Conservation (phyloP, 2,113 vertebrate species). For the Nestor notabilis region DNA sequence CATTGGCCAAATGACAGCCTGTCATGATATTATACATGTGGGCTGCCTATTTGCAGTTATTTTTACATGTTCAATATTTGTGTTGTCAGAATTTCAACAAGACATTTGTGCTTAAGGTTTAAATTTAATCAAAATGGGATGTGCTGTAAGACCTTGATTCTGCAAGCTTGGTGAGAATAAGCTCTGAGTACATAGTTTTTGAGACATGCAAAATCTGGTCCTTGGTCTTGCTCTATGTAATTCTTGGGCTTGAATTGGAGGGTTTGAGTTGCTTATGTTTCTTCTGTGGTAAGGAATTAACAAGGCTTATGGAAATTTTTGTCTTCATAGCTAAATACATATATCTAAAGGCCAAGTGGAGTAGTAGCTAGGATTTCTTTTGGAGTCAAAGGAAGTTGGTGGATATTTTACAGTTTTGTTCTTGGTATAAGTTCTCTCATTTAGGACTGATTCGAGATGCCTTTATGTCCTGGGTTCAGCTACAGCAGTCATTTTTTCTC, state of each 20-base stretch:
- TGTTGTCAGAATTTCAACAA: neutral
- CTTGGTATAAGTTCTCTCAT: neutral
- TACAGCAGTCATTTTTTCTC: too few relatives aligned
- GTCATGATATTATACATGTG: neutral
- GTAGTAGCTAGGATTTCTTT: neutral
- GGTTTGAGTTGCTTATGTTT: neutral
- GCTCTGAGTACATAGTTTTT: neutral
- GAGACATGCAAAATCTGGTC: neutral
- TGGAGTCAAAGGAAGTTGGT: neutral
- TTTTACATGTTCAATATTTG: neutral
- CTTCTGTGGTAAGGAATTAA: neutral
- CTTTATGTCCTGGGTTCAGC: too few relatives aligned
- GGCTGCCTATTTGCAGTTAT: neutral
- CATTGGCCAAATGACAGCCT: neutral
- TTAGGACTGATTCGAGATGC: neutral
- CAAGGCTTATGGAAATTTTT: neutral
- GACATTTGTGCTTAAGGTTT: neutral
- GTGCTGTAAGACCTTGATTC: neutral
- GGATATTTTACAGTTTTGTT: neutral
- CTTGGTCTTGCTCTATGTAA: neutral
- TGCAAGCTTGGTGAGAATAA: neutral
- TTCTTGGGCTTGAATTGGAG: neutral
- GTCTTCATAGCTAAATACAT: neutral
- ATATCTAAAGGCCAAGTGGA: neutral
- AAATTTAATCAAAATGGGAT: neutral